Evolutionary conservation across 2,797 vertebrate species (phyloP).

Genomic region (Lepus oiostolus): DNA sequence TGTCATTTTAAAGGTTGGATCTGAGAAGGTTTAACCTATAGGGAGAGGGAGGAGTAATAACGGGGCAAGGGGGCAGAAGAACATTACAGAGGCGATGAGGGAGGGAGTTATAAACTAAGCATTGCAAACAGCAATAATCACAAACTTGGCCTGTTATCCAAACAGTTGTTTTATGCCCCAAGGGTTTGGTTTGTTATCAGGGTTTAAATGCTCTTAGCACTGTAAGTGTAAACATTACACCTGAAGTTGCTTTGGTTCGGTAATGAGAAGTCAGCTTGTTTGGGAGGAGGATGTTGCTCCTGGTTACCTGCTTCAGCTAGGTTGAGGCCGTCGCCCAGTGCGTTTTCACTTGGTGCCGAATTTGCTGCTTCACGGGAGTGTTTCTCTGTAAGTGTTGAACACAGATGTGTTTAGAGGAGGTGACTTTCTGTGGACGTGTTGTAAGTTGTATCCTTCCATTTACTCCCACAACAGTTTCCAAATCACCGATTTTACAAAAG

Average conservation of each 20-base stretch:
- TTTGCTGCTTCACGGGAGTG: constrained; percentile 24
- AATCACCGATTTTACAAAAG: constrained; percentile 69
- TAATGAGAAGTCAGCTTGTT: constrained; percentile 67
- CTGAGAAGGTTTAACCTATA: constrained; percentile 88
- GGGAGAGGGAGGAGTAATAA: constrained; percentile 87
- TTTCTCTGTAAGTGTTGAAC: constrained; percentile 38
- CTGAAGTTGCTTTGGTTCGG: constrained; percentile 74
- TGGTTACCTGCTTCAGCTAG: constrained; percentile 69
- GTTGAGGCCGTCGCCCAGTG: constrained; percentile 38
- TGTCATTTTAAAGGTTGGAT: constrained; percentile 93
- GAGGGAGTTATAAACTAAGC: constrained; percentile 88
- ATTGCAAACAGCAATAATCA: constrained; percentile 88
- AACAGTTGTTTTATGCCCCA: constrained; percentile 86
- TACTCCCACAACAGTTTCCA: constrained; percentile 70
- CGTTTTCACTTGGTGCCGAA: constrained; percentile 67
- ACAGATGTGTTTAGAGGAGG: constrained; percentile 67
- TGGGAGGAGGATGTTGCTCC: constrained; percentile 65
- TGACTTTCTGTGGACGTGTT: constrained; percentile 69
- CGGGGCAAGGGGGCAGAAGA: constrained; percentile 32
- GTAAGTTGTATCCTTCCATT: constrained; percentile 54
- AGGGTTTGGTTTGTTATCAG: constrained; percentile 84
- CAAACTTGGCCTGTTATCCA: constrained; percentile 90
- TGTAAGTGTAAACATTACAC: constrained; percentile 80
- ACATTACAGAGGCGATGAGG: constrained; percentile 48
- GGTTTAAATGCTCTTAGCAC: constrained; percentile 79